Percentiles rank a stretch among this genome's conserved stretches.
Evolutionary conservation across 2,797 vertebrate species (phyloP).

Genomic region (Chelonia mydas): DNA sequence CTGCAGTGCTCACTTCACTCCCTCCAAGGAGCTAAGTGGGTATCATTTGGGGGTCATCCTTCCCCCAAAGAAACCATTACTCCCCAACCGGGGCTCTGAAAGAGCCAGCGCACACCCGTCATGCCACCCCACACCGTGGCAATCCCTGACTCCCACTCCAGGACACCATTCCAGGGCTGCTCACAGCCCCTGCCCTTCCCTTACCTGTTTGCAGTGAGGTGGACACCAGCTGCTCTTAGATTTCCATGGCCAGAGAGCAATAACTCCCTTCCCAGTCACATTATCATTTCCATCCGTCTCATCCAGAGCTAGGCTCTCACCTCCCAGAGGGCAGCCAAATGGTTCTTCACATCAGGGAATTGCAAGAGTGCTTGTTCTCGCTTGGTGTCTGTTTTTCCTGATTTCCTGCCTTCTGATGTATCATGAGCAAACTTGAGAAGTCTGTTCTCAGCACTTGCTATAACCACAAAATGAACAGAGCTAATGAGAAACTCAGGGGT

Average conservation of each 20-base stretch:
- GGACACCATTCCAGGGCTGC: conserved; percentile 44
- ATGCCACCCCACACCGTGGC: conserved; percentile 54
- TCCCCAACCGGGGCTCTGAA: neutral
- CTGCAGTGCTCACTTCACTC: neutral
- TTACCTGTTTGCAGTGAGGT: neutral
- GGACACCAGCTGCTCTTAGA: neutral
- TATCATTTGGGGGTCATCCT: too few relatives aligned
- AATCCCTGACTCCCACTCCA: conserved; percentile 7
- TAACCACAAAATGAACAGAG: conserved; percentile 69
- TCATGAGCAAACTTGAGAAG: conserved; percentile 46
- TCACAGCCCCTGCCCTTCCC: neutral
- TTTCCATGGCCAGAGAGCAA: neutral
- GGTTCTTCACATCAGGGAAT: neutral
- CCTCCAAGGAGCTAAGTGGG: neutral
- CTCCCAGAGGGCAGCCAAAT: neutral
- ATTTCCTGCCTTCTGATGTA: conserved; percentile 70
- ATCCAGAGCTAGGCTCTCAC: rapidly evolving
- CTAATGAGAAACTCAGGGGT: conserved; percentile 29
- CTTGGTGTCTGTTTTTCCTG: conserved; percentile 25
- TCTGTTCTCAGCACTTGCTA: neutral
- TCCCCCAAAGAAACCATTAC: neutral
- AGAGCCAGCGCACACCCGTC: neutral
- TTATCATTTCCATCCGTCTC: neutral
- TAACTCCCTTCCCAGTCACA: neutral
- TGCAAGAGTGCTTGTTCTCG: neutral